Evolutionary conservation across 2,888 invertebrate species (phyloP), one percentile per base, ranked within the genome.

Genomic region (Troilus luridus): DNA sequence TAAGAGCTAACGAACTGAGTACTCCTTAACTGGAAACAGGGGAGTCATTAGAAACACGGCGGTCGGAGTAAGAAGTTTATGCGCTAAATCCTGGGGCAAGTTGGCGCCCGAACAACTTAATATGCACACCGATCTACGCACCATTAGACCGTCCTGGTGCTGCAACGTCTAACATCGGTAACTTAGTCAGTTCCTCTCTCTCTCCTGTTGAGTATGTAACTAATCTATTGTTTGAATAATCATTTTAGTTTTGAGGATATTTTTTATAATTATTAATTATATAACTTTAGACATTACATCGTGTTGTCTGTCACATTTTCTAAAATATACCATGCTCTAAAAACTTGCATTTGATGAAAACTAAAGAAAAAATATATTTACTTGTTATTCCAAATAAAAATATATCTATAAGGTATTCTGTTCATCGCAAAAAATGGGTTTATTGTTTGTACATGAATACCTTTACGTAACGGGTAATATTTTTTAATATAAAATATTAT

Each of bases 71-170:
- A 77, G 72, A 77, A 77, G 72, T 77, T 77, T 77, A 77, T 41
- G 27, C 85, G 11, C 85, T 58, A 85, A 85, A 85, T 58, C 54
- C 85, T 21, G 85, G 11, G 56, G 85, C 56, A 85, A 85, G 85
- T 85, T 85, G 85, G n/a, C 56, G 85, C 85, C 56, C 10, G n/a
- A n/a, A 56, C n/a, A 56, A 85, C 85, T 85, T 85, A 85, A 85
- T 85, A 85, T 85, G 85, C 85, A 85, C 85, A 11, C 85, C 85
- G 85, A 21, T 85, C 85, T 85, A 85, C 85, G 85, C 85, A 85
- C 85, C 85, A 85, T 85, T 85, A 85, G 85, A 85, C 58, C 58
- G 21, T 12, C 11, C n/a, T 11, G n/a, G 12, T n/a, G 56, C n/a
- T 85, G 85, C 85, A 85, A n/a, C 56, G 56, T 21, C 54, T 85